A percentile compares a stretch with the other conserved stretches of the same genome.
Evolutionary conservation across 1,140 invertebrate genomes (phyloP).

Genomic region (Drosophila nebulosa): DNA sequence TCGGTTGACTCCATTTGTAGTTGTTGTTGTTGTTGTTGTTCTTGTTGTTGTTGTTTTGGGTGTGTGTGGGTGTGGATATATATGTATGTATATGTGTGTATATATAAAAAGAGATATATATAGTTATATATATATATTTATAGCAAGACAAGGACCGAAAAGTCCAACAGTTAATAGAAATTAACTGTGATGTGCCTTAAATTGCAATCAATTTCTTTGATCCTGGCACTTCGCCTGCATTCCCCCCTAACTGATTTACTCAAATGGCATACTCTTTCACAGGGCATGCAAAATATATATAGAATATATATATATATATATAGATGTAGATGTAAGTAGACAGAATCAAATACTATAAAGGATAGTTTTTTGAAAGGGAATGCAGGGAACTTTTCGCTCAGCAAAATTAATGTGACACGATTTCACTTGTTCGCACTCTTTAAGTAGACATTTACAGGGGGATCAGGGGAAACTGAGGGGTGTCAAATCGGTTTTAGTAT

Average conservation of each 20-base stretch:
- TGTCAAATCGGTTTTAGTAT: slow-evolving; percentile 4
- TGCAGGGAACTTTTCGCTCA: slow-evolving; percentile 80
- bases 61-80: not conserved
- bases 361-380: slow-evolving; percentile 19
- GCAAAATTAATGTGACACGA: slow-evolving; percentile 81
- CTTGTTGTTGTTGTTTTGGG: not conserved
- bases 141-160: slow-evolving; percentile 80
- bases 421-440: slow-evolving; percentile 56
- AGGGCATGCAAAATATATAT: slow-evolving; percentile 45
- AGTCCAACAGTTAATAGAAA: slow-evolving; percentile 73
- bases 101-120: not conserved
- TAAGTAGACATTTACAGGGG: slow-evolving; percentile 47
- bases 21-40: not conserved
- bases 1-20: not conserved
- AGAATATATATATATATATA: slow-evolving; percentile 40
- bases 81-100: not conserved
- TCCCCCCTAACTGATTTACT: slow-evolving; percentile 31
- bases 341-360: slow-evolving; percentile 17
- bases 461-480: slow-evolving; percentile 18
- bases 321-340: slow-evolving; percentile 22
- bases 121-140: slow-evolving; percentile 30
- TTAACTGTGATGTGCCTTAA: slow-evolving; percentile 72
- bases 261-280: slow-evolving; percentile 46
- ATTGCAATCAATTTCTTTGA: slow-evolving; percentile 21
- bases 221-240: slow-evolving; percentile 67